A percentile compares a stretch with the other conserved stretches of the same genome.
Evolutionary conservation across 2,888 invertebrate species (phyloP).

Genomic region (Scaptomyza cyrtandrae): DNA sequence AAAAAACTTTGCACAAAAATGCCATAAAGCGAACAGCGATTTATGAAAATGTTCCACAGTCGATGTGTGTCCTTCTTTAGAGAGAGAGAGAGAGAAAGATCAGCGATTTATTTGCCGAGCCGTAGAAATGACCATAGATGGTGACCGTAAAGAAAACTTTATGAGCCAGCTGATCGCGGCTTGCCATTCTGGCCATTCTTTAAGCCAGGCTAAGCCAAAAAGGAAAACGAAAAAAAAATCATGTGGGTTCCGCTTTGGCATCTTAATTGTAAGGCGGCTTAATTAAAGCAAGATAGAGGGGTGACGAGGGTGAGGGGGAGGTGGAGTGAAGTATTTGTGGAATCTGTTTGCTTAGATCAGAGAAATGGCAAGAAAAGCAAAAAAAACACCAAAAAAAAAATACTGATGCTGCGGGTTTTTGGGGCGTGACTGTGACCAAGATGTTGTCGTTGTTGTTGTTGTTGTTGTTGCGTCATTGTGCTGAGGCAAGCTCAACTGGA

Average conservation of each 20-base stretch:
- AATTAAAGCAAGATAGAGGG: constrained; percentile 32
- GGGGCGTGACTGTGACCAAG: constrained; percentile 45
- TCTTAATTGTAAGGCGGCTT: constrained; percentile 54
- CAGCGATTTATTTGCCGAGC: constrained; percentile 67
- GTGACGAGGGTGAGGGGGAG: not conserved
- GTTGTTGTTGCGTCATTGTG: constrained; percentile 56
- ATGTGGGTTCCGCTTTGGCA: constrained; percentile 51
- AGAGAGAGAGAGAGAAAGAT: constrained; percentile 28
- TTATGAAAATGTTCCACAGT: constrained; percentile 70
- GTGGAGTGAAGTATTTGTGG: not conserved
- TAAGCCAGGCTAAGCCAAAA: constrained; percentile 20
- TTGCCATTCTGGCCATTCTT: constrained; percentile 13
- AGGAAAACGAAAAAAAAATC: constrained; percentile 20
- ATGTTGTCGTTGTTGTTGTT: constrained; percentile 18
- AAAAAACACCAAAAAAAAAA: constrained; percentile 4
- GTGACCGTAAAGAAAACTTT: constrained; percentile 59
- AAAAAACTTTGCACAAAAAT: constrained; percentile 73
- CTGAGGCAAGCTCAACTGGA: constrained; percentile 55
- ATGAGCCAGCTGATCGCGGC: constrained; percentile 67
- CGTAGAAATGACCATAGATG: constrained; percentile 50
- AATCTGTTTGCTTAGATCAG: constrained; percentile 27
- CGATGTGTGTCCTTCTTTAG: constrained; percentile 63
- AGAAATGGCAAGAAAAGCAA: constrained; percentile 1
- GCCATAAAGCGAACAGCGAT: constrained; percentile 66
- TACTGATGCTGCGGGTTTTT: constrained; percentile 50